Evolutionary conservation across 2,113 vertebrate species (phyloP).

Genomic region (Orientallactaga bullata): DNA sequence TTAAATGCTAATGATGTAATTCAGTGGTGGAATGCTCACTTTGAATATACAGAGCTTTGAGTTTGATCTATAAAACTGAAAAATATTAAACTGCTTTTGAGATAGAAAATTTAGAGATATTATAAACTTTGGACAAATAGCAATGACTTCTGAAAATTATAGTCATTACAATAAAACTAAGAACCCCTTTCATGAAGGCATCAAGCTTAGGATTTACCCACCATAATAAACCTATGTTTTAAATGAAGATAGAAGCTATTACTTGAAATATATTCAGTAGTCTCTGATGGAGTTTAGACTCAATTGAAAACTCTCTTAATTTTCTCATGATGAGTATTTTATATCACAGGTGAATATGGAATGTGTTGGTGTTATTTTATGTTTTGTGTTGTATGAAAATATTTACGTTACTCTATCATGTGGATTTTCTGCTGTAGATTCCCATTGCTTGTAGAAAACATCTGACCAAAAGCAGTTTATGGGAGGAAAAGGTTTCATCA

Average conservation of each 20-base stretch:
- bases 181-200: neutral
- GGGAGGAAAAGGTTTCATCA: too few relatives aligned
- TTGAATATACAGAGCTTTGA: too few relatives aligned
- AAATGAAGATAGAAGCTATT: neutral
- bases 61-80: accelerated
- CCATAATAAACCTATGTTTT: neutral
- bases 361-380: neutral
- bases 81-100: neutral
- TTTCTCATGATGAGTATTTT: neutral
- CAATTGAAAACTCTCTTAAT: neutral
- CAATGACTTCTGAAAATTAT: neutral
- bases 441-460: too few relatives aligned
- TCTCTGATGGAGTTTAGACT: neutral
- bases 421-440: too few relatives aligned
- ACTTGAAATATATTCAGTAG: neutral
- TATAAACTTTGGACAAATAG: neutral
- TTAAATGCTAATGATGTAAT: too few relatives aligned
- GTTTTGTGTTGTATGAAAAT: neutral
- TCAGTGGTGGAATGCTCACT: too few relatives aligned
- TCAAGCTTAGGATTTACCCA: neutral
- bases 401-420: neutral
- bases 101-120: neutral
- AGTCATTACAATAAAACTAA: neutral
- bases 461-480: too few relatives aligned
- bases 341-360: neutral